Base-by-base conservation (phyloP, 1,140 invertebrate species). In the Grapholita molesta region DNA sequence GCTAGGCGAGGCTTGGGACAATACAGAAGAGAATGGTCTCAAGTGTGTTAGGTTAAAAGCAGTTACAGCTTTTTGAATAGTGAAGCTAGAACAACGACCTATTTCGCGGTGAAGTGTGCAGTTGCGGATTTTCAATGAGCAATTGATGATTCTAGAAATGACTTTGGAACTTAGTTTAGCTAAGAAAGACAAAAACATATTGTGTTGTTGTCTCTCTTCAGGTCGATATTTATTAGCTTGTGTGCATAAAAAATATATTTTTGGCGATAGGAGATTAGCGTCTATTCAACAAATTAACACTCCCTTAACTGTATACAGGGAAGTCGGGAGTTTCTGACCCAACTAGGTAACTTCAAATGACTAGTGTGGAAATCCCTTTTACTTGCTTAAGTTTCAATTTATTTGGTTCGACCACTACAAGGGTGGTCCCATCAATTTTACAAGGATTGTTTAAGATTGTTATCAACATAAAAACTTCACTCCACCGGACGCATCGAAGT, bases 51-150 rank as follows among this genome's bases (percentile, higher is more conserved):
- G 42, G 0, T 48, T 48, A 21, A 21, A 48, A n/a, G 15, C 7
- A 48, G 42, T 48, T 48, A 21, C 9, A 7, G 8, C 42, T 48
- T 48, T 48, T 48, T 0, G 18, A 48, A 8, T 21, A 18, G 42
- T 0, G 35, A 38, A n/a, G 18, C 5, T 21, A 7, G 42, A 21
- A 48, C 15, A 18, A 28, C 53, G 53, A 55, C 53, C 53, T 28
- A 55, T 55, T 65, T 68, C 75, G 76, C 74, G 76, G 78, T 48
- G 42, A 48, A 48, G 42, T 48, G n/a, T 42, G 42, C 42, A 48
- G 42, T 48, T 48, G 15, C 18, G 38, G 38, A 6, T 21, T 48
- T 48, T 48, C 15, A 18, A 21, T 5, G 42, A 21, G 42, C 21
- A n/a, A n/a, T 38, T 1, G 35, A n/a, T 38, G 33, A 0, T 35